phyloP scores from a whole-genome alignment of 2,113 vertebrate genomes.

The Eptatretus burgeri region DNA sequence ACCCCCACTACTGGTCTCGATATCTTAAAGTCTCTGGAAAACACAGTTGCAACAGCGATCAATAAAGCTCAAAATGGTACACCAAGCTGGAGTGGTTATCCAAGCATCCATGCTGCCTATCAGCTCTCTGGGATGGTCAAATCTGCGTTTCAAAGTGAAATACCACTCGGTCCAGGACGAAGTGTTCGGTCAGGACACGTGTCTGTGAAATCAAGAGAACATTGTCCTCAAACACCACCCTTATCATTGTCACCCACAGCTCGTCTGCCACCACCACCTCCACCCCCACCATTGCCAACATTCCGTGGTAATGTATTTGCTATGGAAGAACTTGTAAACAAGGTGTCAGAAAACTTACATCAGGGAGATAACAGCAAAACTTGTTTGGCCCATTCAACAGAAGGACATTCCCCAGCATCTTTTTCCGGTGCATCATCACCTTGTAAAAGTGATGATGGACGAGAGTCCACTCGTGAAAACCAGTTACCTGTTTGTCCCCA shows the following conservation, averaged over 20 bases:
- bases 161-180: conserved; percentile 45
- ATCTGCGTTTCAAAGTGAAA: conserved; percentile 25
- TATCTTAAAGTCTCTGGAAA: conserved; percentile 81
- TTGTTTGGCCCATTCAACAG: background rate
- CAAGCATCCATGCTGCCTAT: conserved; percentile 92
- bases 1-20: conserved; percentile 66
- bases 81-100: conserved; percentile 88
- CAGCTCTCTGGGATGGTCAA: conserved; percentile 60
- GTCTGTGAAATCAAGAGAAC: too few relatives aligned
- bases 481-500: background rate
- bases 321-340: conserved; percentile 92
- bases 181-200: conserved; percentile 18
- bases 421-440: conserved; percentile 4
- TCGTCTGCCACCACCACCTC: conserved; percentile 21
- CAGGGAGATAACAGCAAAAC: background rate
- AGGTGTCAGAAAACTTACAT: conserved; percentile 57
- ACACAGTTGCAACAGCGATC: conserved; percentile 81
- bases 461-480: conserved; percentile 3
- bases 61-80: conserved; percentile 91
- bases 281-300: conserved; percentile 46
- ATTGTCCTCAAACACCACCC: conserved; percentile 21
- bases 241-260: conserved; percentile 30
- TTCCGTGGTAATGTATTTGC: conserved; percentile 75
- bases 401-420: conserved; percentile 2
- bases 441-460: background rate